Conservation (phyloP, 2,888 invertebrate genomes). For the Pegoplata infirma region DNA sequence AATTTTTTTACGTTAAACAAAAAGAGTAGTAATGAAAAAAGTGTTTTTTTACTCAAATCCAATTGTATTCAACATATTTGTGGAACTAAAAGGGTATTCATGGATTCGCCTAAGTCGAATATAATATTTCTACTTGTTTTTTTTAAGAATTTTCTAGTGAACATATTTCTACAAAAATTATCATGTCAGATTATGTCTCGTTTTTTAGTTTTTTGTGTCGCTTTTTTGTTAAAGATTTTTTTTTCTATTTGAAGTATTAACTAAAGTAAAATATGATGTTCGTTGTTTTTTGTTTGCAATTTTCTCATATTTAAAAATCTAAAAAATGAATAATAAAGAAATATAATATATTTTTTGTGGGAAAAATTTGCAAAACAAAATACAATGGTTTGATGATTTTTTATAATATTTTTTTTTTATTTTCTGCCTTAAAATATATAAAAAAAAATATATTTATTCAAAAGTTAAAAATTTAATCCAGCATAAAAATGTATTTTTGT, state of each 20-base stretch:
- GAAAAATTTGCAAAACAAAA: slow-evolving; percentile 3
- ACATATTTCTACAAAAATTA: slow-evolving; percentile 45
- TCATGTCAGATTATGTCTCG: slow-evolving; percentile 61
- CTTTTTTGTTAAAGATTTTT: slow-evolving; percentile 2
- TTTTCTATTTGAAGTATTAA: slow-evolving; percentile 40
- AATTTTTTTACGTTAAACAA: too few species aligned
- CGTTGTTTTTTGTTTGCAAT: slow-evolving; percentile 4
- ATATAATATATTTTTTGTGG: not conserved
- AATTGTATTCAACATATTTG: too few species aligned
- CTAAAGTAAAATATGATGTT: slow-evolving; percentile 60
- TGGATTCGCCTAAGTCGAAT: too few species aligned
- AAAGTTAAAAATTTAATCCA: slow-evolving; percentile 40
- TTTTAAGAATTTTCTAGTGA: too few species aligned
- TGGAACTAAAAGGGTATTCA: too few species aligned
- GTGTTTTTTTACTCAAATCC: too few species aligned
- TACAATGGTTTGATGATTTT: slow-evolving; percentile 5
- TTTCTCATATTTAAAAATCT: slow-evolving; percentile 17
- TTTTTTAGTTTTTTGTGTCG: slow-evolving; percentile 31
- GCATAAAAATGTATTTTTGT: not conserved
- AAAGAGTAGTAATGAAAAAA: too few species aligned
- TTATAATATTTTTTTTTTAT: too few species aligned
- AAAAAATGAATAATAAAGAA: slow-evolving; percentile 23
- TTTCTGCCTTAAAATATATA: not conserved
- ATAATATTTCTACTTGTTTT: too few species aligned
- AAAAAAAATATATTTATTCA: not conserved